phyloP scores from a whole-genome alignment of 2,113 vertebrate genomes.

The Ellobius talpinus region DNA sequence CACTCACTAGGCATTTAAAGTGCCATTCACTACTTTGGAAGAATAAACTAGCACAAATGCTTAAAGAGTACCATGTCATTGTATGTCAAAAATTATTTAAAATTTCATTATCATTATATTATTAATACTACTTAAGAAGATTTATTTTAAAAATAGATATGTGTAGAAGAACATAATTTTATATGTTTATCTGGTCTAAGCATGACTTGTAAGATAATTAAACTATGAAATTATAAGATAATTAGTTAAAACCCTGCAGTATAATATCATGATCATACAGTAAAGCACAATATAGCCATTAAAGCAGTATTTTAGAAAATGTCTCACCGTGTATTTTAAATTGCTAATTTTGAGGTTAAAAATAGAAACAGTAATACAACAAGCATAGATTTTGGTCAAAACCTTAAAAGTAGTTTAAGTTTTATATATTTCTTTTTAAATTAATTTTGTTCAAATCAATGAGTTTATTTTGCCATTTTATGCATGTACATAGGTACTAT shows the following conservation, averaged over 20 bases:
- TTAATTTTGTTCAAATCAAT: not conserved
- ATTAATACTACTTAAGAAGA: not conserved
- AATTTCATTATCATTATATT: not conserved
- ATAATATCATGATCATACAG: not conserved
- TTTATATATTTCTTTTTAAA: not conserved
- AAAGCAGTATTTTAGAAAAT: not conserved
- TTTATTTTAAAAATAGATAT: conserved; percentile 47
- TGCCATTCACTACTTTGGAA: not conserved
- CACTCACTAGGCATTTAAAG: conserved; percentile 53
- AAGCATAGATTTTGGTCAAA: not conserved
- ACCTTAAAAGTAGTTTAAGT: not conserved
- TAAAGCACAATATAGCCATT: not conserved
- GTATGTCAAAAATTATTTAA: conserved; percentile 44
- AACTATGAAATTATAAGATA: conserved; percentile 6
- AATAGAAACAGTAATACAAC: not conserved
- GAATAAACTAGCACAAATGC: conserved; percentile 16
- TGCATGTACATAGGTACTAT: no score
- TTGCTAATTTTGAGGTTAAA: not conserved
- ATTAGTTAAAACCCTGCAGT: not conserved
- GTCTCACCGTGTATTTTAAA: not conserved
- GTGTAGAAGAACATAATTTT: not conserved
- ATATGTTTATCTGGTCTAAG: not conserved
- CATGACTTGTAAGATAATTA: not conserved
- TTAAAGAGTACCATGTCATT: not conserved
- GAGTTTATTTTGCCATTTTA: not conserved